phyloP scores from a whole-genome alignment of 2,797 vertebrate species.

The Protonibea diacanthus region DNA sequence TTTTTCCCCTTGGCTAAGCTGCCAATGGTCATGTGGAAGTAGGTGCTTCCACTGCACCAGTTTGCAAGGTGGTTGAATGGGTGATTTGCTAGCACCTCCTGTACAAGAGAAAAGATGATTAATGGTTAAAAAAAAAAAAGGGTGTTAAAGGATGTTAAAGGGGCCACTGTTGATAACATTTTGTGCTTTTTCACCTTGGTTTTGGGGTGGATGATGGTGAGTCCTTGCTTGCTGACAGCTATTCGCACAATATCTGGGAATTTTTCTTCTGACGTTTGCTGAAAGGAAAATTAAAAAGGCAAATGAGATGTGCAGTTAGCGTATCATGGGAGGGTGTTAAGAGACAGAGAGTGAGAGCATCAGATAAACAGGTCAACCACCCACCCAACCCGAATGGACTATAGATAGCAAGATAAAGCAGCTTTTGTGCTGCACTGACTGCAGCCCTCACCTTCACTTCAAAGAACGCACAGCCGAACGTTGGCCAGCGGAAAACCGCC shows the following conservation, averaged over 20 bases:
- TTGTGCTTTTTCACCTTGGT: constrained; percentile 88
- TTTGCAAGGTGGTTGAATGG: constrained; percentile 94
- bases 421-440: neutral
- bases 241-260: constrained; percentile 94
- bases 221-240: constrained; percentile 93
- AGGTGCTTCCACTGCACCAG: constrained; percentile 98
- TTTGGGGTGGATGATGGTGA: constrained; percentile 93
- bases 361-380: constrained; percentile 24
- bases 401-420: constrained; percentile 2
- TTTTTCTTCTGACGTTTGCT: constrained; percentile 95
- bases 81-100: constrained; percentile 92
- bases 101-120: constrained; percentile 36
- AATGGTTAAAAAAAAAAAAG: neutral
- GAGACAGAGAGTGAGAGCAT: neutral
- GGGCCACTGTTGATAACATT: neutral
- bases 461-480: constrained; percentile 97
- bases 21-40: constrained; percentile 96
- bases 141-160: neutral
- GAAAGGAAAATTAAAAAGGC: constrained; percentile 25
- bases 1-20: constrained; percentile 91
- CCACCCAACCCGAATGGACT: neutral
- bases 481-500: constrained; percentile 90
- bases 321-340: neutral
- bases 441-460: constrained; percentile 92
- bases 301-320: neutral